A percentile compares a stretch with the other conserved stretches of the same genome.
phyloP scores from a whole-genome alignment of 2,888 invertebrate genomes.

The Toxonevra muliebris region DNA sequence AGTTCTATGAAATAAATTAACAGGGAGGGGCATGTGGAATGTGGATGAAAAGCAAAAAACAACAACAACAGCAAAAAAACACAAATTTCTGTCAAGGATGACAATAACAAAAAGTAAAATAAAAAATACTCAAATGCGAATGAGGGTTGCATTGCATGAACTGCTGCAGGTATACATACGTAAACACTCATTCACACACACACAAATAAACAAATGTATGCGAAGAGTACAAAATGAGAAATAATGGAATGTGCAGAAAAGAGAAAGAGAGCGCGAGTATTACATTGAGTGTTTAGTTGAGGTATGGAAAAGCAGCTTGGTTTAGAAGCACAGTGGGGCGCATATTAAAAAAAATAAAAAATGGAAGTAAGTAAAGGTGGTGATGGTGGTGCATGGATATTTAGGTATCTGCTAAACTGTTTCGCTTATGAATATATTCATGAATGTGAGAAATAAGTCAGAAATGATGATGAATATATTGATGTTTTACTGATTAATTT shows the following conservation, averaged over 20 bases:
- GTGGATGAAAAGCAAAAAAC: neutral
- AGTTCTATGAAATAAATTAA: neutral
- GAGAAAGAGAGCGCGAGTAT: too few species aligned
- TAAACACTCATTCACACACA: neutral
- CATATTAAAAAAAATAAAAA: too few species aligned
- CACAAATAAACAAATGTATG: neutral
- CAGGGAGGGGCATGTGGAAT: slow-evolving; percentile 2
- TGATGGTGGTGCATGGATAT: too few species aligned
- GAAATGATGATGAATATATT: too few species aligned
- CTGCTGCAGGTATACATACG: slow-evolving; percentile 9
- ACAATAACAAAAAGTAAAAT: neutral
- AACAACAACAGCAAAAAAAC: slow-evolving; percentile 18
- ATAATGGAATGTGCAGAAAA: neutral
- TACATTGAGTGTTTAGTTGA: too few species aligned
- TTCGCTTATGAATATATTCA: too few species aligned
- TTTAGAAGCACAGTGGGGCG: too few species aligned
- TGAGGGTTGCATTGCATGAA: neutral
- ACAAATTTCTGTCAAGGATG: slow-evolving; percentile 2
- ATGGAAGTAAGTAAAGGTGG: too few species aligned
- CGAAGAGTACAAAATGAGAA: neutral
- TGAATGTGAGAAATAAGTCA: too few species aligned
- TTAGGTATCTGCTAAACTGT: too few species aligned
- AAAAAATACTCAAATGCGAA: neutral
- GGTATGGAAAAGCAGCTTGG: too few species aligned
- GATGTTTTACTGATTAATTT: too few species aligned